Percentiles rank a stretch among this genome's conserved stretches.
Evolutionary conservation across 2,888 invertebrate genomes (phyloP).

Genomic region (Drosophila subquinaria): DNA sequence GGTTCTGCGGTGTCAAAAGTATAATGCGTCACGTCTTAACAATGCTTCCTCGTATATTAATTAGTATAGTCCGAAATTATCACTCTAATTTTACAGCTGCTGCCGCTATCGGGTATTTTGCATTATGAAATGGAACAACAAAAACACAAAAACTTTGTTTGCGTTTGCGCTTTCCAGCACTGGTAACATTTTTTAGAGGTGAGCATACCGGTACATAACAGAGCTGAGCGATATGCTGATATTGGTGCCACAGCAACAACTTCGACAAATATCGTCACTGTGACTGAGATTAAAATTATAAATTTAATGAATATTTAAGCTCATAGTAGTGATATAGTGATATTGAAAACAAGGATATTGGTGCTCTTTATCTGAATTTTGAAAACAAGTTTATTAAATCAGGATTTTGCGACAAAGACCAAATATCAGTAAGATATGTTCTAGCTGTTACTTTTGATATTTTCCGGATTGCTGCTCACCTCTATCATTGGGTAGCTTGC

Average conservation of each 20-base stretch:
- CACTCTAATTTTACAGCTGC: constrained; percentile 39
- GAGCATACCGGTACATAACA: constrained; percentile 19
- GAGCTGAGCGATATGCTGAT: background rate
- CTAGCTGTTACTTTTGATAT: background rate
- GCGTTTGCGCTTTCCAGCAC: constrained; percentile 29
- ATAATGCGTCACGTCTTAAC: constrained; percentile 53
- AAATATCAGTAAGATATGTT: background rate
- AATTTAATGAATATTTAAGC: no score
- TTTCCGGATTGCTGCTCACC: constrained; percentile 26
- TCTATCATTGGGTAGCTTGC: constrained; percentile 13
- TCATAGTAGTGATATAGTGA: no score
- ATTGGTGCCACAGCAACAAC: background rate
- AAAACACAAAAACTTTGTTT: constrained; percentile 8
- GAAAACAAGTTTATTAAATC: background rate
- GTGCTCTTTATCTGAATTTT: background rate
- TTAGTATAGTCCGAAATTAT: constrained; percentile 66
- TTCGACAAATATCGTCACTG: background rate
- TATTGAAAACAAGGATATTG: no score
- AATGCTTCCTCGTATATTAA: constrained; percentile 64
- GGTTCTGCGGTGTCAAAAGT: constrained; percentile 43
- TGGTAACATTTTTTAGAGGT: constrained; percentile 10
- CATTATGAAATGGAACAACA: constrained; percentile 60
- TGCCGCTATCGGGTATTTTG: constrained; percentile 44
- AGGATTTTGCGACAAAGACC: background rate
- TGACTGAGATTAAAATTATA: no score